phyloP scores from a whole-genome alignment of 2,888 invertebrate genomes.

The Tetranychus truncatus region DNA sequence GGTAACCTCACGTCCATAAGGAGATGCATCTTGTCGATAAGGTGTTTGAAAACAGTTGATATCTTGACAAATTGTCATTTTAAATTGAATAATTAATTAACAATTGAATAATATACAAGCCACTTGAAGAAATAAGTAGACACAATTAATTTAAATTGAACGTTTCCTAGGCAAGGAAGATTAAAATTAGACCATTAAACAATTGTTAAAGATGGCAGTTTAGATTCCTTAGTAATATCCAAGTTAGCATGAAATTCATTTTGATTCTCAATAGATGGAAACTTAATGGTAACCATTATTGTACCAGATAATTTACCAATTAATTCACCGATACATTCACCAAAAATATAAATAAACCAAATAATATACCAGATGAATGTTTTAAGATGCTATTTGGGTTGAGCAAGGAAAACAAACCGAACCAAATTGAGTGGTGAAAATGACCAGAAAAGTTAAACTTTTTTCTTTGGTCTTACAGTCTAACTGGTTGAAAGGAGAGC shows the following conservation, averaged over 20 bases:
- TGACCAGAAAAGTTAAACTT: neutral
- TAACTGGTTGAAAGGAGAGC: neutral
- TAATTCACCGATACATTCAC: too few species aligned
- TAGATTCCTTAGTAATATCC: neutral
- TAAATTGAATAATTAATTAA: neutral
- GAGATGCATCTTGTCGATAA: neutral
- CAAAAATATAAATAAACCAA: too few species aligned
- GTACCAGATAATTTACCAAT: too few species aligned
- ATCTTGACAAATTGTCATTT: neutral
- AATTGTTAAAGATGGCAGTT: neutral
- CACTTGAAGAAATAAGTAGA: neutral
- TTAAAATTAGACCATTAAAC: neutral
- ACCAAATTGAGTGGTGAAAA: neutral
- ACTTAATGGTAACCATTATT: too few species aligned
- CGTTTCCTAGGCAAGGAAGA: neutral
- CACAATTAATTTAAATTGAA: neutral
- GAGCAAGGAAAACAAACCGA: neutral
- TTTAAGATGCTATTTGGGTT: neutral
- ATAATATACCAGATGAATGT: neutral
- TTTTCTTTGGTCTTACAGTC: neutral
- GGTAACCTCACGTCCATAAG: constrained; percentile 1
- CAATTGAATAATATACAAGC: neutral
- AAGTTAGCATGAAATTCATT: neutral
- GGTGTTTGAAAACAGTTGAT: neutral
- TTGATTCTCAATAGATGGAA: too few species aligned